Percentiles rank a stretch among this genome's conserved stretches.
These are phyloP conservation scores for Scotopteryx bipunctaria DNA, from an alignment of 2,888 invertebrate species.

Conservation along the genomic window DNA sequence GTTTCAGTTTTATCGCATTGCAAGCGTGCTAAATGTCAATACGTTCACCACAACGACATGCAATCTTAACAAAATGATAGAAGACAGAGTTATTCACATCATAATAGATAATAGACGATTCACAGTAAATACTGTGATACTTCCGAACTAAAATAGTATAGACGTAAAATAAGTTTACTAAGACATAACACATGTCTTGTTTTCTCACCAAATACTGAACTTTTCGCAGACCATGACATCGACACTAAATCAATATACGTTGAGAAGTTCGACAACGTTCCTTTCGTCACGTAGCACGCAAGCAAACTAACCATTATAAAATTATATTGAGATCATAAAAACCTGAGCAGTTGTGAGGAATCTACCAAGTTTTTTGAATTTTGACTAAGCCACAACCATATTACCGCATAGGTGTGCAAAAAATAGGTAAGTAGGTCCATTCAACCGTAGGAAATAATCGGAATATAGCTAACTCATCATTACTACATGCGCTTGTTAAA, in stretches of 20 bases:
- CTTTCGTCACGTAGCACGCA: conserved; percentile 53
- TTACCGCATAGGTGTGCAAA: too few relatives aligned
- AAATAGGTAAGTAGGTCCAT: too few relatives aligned
- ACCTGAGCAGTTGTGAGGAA: background rate
- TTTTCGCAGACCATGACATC: conserved; percentile 35
- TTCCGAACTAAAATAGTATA: conserved; percentile 9
- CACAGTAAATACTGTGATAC: background rate
- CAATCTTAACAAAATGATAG: background rate
- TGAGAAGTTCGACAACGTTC: conserved; percentile 44
- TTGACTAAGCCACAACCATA: too few relatives aligned
- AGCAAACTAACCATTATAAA: conserved; percentile 3
- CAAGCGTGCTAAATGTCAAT: conserved; percentile 5
- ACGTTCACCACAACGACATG: background rate
- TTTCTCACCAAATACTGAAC: conserved; percentile 35
- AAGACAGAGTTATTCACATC: background rate
- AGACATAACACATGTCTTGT: conserved; percentile 25
- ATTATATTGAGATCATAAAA: background rate
- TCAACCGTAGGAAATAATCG: conserved; percentile 24
- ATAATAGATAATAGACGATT: background rate
- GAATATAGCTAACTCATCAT: conserved; percentile 13
- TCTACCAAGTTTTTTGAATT: background rate
- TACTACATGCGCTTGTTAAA: background rate
- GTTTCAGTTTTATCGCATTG: conserved; percentile 24
- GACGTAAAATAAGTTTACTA: conserved; percentile 20
- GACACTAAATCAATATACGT: conserved; percentile 44